These are phyloP conservation scores for Callimorpha dominula DNA, from an alignment of 2,888 invertebrate species.

Conservation along the genomic window DNA sequence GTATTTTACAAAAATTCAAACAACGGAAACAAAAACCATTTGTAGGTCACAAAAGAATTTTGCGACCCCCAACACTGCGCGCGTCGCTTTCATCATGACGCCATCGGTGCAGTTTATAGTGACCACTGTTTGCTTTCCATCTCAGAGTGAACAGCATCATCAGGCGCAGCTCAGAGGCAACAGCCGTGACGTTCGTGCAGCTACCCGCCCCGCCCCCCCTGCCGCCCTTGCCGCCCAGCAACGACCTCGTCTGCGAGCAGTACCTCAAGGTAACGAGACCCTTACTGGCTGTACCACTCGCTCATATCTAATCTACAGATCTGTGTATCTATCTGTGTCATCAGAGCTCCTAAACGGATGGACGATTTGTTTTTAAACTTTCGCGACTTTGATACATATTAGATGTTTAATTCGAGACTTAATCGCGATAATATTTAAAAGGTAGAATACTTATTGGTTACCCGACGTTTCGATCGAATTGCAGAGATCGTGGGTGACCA, in stretches of 20 bases:
- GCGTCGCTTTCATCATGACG: background rate
- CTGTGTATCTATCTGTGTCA: no score
- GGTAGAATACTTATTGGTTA: no score
- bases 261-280: slow-evolving; percentile 68
- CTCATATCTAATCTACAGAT: background rate
- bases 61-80: background rate
- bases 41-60: no score
- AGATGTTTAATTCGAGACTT: no score
- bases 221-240: slow-evolving; percentile 56
- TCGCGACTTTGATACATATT: no score
- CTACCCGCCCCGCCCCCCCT: slow-evolving; percentile 93
- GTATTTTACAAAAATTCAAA: no score
- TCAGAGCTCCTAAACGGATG: no score
- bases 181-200: slow-evolving; percentile 97
- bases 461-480: no score
- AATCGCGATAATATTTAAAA: no score
- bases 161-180: slow-evolving; percentile 89
- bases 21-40: no score
- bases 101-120: background rate
- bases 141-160: slow-evolving; percentile 93
- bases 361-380: no score
- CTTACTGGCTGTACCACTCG: background rate
- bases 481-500: no score
- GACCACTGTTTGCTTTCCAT: background rate
- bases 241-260: slow-evolving; percentile 65